phyloP scores from a whole-genome alignment of 2,113 vertebrate genomes.

The Setophaga coronata region DNA sequence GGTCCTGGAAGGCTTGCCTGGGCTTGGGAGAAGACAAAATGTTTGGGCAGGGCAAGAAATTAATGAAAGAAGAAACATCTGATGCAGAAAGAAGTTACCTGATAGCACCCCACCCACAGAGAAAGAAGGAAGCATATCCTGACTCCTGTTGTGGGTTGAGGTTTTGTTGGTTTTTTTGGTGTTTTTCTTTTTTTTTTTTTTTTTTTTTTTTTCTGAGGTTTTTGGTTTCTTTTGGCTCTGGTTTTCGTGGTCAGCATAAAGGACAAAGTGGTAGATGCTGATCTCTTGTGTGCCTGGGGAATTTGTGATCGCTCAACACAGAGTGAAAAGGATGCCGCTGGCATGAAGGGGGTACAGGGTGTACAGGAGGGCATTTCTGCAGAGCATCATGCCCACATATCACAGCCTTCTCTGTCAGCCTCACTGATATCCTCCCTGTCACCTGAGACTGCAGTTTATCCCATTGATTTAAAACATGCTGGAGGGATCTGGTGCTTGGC shows the following conservation, averaged over 20 bases:
- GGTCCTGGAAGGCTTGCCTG: background rate
- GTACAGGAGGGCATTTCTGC: background rate
- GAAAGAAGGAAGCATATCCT: background rate
- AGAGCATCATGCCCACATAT: background rate
- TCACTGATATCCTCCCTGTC: background rate
- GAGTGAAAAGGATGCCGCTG: background rate
- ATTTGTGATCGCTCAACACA: background rate
- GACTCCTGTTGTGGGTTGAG: background rate
- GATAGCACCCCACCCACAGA: background rate
- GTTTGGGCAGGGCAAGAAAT: background rate
- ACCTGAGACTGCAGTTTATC: background rate
- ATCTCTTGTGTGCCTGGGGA: background rate
- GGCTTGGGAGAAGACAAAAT: background rate
- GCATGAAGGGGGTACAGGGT: background rate
- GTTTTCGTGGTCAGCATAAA: background rate
- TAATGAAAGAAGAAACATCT: background rate
- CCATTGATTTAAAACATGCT: background rate
- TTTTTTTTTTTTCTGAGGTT: background rate
- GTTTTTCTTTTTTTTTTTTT: too few relatives aligned
- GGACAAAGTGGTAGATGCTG: background rate
- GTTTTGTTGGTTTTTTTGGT: background rate
- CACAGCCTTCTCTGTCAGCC: background rate
- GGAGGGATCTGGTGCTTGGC: background rate
- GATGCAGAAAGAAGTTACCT: background rate
- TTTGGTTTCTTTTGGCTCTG: background rate